Base-by-base conservation (phyloP, 2,797 vertebrate genomes). In the Acrossocheilus wenchowensis region DNA sequence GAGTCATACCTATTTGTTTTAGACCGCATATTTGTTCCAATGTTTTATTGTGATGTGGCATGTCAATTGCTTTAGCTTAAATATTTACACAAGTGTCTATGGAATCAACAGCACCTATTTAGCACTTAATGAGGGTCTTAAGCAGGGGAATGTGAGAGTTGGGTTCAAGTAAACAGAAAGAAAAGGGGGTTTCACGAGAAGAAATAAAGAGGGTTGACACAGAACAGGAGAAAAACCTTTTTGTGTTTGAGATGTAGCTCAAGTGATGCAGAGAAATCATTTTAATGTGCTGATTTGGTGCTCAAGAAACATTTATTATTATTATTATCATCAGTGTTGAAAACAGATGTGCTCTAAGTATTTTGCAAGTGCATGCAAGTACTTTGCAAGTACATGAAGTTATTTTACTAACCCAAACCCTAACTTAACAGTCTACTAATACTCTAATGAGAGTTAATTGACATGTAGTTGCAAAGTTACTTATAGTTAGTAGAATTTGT, bases 11-110 rank as follows among this genome's bases (percentile, higher is more conserved):
- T 91, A 86, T 90, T 92, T 87, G 87, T 82, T 54, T 89, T 72
- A 81, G 87, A 88, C 60, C 75, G 39, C 15, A 69, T 39, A 69
- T 81, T 52, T 69, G 64, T 54, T 52, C 41, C 19, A 48, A 17
- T 48, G 39, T 48, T 80, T 66, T 66, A 81, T 48, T 66, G 43
- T 45, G 17, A 66, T 30, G 91, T 83, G 87, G 86, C 60, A 85
- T 91, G 90, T 90, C 87, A 91, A 89, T 62, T 88, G 87, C 91
- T 83, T 89, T 43, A 88, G 86, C 78, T 89, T 90, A 91, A 92
- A 92, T 90, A 90, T 88, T 87, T 84, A 83, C 89, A 81, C 66
- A 45, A 78, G 85, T 81, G 43, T 77, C 72, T 52, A 77, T 50
- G 57, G 57, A 75, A 62, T 64, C 82, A 81, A 39, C 43, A 48